phyloP scores from a whole-genome alignment of 92 coral and sea anemone species.

The Palythoa grandiflora region DNA sequence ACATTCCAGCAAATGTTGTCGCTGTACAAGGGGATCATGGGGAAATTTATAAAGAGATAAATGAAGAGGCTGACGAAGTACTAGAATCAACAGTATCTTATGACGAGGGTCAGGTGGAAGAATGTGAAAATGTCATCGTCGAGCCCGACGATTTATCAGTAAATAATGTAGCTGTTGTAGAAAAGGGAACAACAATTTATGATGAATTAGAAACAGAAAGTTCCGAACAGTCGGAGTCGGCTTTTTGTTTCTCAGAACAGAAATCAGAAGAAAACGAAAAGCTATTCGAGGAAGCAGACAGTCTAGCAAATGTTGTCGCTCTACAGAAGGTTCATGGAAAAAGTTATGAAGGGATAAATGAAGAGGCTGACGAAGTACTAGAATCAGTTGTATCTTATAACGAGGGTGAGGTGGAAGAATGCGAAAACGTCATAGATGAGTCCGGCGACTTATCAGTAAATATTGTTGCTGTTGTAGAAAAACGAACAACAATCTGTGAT shows the following conservation, averaged over 20 bases:
- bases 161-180: too few species aligned
- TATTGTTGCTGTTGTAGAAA: slow-evolving; percentile 15
- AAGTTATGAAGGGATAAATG: background rate
- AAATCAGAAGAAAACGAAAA: slow-evolving; percentile 33
- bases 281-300: slow-evolving; percentile 33
- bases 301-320: background rate
- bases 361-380: background rate
- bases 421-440: background rate
- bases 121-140: too few species aligned
- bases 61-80: too few species aligned
- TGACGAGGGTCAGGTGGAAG: background rate
- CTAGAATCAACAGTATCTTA: background rate
- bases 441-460: background rate
- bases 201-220: background rate
- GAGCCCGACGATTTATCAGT: background rate
- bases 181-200: background rate
- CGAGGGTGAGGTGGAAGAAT: background rate
- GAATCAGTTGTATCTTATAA: background rate
- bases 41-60: too few species aligned
- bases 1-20: background rate
- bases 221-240: slow-evolving; percentile 2
- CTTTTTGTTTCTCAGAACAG: slow-evolving; percentile 15
- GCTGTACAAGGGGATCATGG: background rate
- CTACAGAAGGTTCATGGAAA: background rate
- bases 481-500: background rate